Evolutionary conservation across 2,113 vertebrate genomes (phyloP), one percentile per base, ranked within the genome.

Genomic region (Carassius auratus): DNA sequence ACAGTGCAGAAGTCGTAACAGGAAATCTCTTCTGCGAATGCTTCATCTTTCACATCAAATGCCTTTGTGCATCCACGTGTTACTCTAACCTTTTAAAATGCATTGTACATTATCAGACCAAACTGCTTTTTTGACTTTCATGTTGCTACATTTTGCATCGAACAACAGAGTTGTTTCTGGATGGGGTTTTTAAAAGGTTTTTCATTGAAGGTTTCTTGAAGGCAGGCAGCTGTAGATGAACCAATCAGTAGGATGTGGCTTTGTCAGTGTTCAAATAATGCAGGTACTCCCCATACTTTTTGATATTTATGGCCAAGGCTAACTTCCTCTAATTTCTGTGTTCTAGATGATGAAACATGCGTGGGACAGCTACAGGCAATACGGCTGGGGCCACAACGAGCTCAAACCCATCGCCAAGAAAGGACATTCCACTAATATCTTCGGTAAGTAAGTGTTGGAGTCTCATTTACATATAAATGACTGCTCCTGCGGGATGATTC

Each of bases 401-500:
- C 95, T 99, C 90, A 99, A 98, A 93, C 98, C 98, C 83, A 96
- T 99, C 89, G 97, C 98, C 89, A 97, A 96, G 94, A 99, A 99
- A 95, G 98, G 98, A 93, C 98, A 99, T 95, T 96, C 97, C 92
- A 98, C 98, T 85, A 99, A 99, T 93, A 99, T 99, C 94, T 99
- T 99, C 87, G 98, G 98, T 99, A 96, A 96, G 97, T 81, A 45
- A 73, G 77, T 26, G 83, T 69, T 52, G 17, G 61, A 17, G 33
- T 42, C 74, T 85, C 74, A 83, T 83, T 82, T 75, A 79, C 83
- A 87, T 83, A 76, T 76, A 85, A 85, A 87, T 81, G 33, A 48
- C 45, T 79, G 75, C 14, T 17, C 45, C 57, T 23, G 62, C 3
- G 10, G 57, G 14, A 62, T 76, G 79, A 75, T 64, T 81, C 45